Base-by-base conservation (phyloP, 1,140 invertebrate species). In the Grapholita molesta region DNA sequence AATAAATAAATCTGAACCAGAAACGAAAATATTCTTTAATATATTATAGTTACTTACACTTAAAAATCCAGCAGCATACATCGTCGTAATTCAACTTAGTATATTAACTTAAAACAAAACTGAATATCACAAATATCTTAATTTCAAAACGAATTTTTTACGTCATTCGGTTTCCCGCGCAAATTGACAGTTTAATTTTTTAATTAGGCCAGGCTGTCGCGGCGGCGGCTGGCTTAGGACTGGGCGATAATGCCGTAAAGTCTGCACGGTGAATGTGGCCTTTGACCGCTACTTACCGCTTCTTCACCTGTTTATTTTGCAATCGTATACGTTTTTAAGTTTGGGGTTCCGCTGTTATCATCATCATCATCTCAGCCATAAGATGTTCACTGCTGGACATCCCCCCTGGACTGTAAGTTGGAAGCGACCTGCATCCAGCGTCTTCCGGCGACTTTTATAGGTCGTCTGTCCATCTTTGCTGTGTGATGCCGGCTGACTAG, bases 221-320 rank as follows among this genome's bases (percentile, higher is more conserved):
- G 24, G 53, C 24, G 24, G 9, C 53, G 53, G 5, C 7, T 57
- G 53, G 11, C 11, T 24, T 1, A 25, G 24, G 12, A 57, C 53
- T 57, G 25, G 21, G 5, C 53, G 24, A n/a, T 57, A 57, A 57
- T 25, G 53, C 53, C 53, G 53, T 57, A 57, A 25, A 57, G 25
- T 57, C 25, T 57, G 25, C 18, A 18, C 15, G 18, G 53, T 57
- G 53, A 57, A 28, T 57, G 53, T n/a, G 53, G 25, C 53, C 53
- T 23, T n/a, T 28, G 53, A 57, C 53, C 53, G 25, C 53, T 57
- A 55, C 53, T 24, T 57, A 23, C 12, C 53, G 53, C 53, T 57
- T 53, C 52, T 23, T 57, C 53, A 28, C 53, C 53, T 57, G 53
- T 57, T 57, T 57, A 21, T 57, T 57, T 57, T 57, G 53, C 53